Percentiles rank a stretch among this genome's conserved stretches.
Evolutionary conservation across 2,113 vertebrate species (phyloP).

Genomic region (Toxostoma redivivum): DNA sequence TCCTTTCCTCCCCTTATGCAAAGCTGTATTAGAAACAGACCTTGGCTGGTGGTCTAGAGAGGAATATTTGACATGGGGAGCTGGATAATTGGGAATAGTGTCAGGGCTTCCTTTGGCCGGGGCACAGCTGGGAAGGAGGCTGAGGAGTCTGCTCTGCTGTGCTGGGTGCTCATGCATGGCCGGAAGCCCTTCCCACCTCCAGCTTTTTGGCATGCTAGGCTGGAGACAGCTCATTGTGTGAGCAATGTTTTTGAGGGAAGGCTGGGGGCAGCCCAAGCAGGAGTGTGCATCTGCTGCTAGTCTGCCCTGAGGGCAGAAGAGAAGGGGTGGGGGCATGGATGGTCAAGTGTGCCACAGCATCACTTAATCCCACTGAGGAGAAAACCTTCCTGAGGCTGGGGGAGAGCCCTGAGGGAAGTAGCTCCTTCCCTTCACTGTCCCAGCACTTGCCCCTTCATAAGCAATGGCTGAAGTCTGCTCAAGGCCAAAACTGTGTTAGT

Average conservation of each 20-base stretch:
- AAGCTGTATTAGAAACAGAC: neutral
- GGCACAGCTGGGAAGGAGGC: neutral
- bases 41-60: neutral
- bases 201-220: neutral
- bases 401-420: neutral
- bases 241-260: neutral
- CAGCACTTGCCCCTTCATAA: fast-evolving
- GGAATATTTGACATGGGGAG: neutral
- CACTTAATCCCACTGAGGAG: neutral
- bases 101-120: neutral
- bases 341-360: neutral
- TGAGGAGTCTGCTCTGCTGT: fast-evolving
- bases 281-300: neutral
- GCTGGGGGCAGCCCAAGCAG: neutral
- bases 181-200: neutral
- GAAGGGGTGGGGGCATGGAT: fast-evolving
- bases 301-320: neutral
- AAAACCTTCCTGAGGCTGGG: neutral
- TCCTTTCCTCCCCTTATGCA: neutral
- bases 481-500: neutral
- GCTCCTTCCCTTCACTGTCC: neutral
- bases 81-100: fast-evolving
- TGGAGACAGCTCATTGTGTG: neutral
- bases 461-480: neutral
- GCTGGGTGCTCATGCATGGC: neutral